These are phyloP conservation scores for Helicorthomorpha holstii DNA, from an alignment of 1,140 invertebrate genomes.

Conservation along the genomic window DNA sequence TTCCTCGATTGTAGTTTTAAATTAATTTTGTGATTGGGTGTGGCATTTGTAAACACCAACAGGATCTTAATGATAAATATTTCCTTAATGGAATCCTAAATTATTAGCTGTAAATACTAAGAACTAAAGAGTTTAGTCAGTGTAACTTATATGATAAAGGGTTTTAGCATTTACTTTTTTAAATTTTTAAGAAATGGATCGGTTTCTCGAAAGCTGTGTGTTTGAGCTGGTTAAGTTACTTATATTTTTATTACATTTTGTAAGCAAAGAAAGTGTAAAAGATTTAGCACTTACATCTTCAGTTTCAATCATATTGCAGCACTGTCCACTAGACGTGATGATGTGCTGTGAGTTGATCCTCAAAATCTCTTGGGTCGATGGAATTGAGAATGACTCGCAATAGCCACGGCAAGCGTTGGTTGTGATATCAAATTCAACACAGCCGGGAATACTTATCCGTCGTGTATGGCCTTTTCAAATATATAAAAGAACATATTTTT, in stretches of 20 bases:
- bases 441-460: conserved; percentile 58
- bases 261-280: conserved; percentile 24
- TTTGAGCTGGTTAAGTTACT: conserved; percentile 53
- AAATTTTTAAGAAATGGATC: no score
- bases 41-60: no score
- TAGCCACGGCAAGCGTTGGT: conserved; percentile 73
- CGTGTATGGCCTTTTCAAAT: conserved; percentile 47
- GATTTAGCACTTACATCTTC: conserved; percentile 43
- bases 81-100: no score
- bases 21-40: no score
- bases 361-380: conserved; percentile 38
- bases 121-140: no score
- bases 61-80: no score
- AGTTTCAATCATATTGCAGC: conserved; percentile 74
- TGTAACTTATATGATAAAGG: no score
- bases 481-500: no score
- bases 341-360: conserved; percentile 40
- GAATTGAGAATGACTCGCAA: conserved; percentile 63
- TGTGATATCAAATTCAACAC: conserved; percentile 62
- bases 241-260: conserved; percentile 45
- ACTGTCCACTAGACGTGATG: conserved; percentile 68
- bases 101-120: no score
- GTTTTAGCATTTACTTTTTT: no score
- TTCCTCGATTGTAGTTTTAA: no score
- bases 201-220: background rate